Conservation (phyloP, 1,140 invertebrate genomes). For the Monomorium pharaonis region DNA sequence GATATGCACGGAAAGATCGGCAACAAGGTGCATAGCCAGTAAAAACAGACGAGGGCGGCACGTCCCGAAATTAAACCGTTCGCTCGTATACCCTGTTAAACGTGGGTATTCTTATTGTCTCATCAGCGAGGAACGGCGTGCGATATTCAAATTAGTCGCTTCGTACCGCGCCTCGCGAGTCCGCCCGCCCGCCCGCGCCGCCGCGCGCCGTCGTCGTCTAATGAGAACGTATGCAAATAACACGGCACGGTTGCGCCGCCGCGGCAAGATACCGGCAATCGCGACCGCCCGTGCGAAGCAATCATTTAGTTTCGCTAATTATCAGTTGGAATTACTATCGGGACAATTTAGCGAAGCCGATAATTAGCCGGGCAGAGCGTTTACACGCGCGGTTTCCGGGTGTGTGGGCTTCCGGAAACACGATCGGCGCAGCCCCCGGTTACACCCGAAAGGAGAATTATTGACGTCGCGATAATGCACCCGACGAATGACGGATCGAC, state of each 20-base stretch:
- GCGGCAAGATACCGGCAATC: slow-evolving; percentile 31
- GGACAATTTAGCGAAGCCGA: slow-evolving; percentile 42
- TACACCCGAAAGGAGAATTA: slow-evolving; percentile 62
- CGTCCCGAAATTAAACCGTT: slow-evolving; percentile 34
- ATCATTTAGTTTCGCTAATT: slow-evolving; percentile 61
- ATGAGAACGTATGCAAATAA: slow-evolving; percentile 57
- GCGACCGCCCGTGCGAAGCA: not conserved
- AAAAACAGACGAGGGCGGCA: not conserved
- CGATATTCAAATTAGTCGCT: slow-evolving; percentile 57
- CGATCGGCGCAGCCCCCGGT: not conserved
- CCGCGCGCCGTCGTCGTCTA: slow-evolving; percentile 18
- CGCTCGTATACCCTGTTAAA: not conserved
- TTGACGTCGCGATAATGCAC: slow-evolving; percentile 63
- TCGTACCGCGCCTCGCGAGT: not conserved
- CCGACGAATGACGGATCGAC: slow-evolving; percentile 63
- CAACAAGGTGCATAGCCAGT: not conserved
- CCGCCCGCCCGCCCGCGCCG: not conserved
- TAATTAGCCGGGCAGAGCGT: slow-evolving; percentile 57
- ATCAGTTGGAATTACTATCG: slow-evolving; percentile 41
- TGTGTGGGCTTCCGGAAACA: not conserved
- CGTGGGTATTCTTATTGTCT: slow-evolving; percentile 47
- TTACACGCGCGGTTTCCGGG: slow-evolving; percentile 20
- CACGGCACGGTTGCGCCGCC: not conserved
- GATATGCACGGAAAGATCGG: not conserved
- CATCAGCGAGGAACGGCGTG: slow-evolving; percentile 25